Percentiles rank a stretch among this genome's conserved stretches.
Evolutionary conservation across 1,140 invertebrate species (phyloP).

Genomic region (Cecropterus lyciades): DNA sequence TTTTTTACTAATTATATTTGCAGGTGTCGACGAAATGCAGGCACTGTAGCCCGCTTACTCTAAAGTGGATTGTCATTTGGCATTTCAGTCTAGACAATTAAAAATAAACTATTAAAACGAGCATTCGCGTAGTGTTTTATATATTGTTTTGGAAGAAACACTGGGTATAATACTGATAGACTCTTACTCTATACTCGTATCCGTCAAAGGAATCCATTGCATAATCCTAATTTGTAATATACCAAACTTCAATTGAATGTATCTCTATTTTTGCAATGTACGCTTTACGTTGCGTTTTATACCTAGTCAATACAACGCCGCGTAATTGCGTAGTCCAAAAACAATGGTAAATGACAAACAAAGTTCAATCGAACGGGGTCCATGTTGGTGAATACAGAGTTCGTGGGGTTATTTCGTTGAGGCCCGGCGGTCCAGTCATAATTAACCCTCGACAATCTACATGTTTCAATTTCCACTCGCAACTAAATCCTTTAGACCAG

Average conservation of each 20-base stretch:
- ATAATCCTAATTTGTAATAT: no score
- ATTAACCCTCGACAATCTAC: not conserved
- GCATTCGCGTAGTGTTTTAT: not conserved
- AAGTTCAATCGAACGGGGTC: not conserved
- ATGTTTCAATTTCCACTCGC: not conserved
- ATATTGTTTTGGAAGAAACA: no score
- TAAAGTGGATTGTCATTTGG: conserved; percentile 13
- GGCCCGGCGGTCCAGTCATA: not conserved
- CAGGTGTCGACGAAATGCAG: conserved; percentile 25
- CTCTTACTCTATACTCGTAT: no score
- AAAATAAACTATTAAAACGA: conserved; percentile 9
- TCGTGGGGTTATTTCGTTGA: not conserved
- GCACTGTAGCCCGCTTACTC: conserved; percentile 1
- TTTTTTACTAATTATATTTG: conserved; percentile 36
- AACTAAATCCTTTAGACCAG: not conserved
- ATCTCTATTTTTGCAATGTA: no score
- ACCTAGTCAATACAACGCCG: no score
- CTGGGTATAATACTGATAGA: no score
- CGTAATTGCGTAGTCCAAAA: not conserved
- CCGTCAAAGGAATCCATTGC: no score
- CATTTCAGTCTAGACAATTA: conserved; percentile 2
- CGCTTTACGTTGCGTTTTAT: no score
- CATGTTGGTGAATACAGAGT: not conserved
- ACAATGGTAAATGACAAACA: not conserved
- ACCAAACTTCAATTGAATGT: no score